Base-by-base conservation (phyloP, 2,113 vertebrate genomes). In the Calyptommatus sinebrachiatus region DNA sequence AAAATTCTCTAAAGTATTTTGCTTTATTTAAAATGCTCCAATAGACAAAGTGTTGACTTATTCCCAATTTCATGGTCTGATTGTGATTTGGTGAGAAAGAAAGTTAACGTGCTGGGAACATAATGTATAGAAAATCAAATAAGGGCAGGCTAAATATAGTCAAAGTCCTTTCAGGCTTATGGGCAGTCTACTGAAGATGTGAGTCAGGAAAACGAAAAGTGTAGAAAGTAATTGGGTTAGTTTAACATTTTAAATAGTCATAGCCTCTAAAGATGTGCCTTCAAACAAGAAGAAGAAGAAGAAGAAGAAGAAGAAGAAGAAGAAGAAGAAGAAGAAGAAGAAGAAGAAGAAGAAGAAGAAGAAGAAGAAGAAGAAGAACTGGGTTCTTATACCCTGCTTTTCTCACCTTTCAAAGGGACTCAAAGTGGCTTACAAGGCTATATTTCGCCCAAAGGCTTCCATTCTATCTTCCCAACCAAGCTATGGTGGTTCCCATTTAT, bases 11-110 rank as follows among this genome's bases (percentile, higher is more conserved):
- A 45, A 18, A 12, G 77, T 24, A 50, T 0, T 0, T 14, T 76
- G 0, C 5, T 80, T 53, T 78, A 78, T 69, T 78, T 78, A 35
- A 78, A 60, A 31, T 7, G 12, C 29, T 70, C 41, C 16, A 60
- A 7, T 5, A 57, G 26, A 9, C 5, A 3, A 10, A 5, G 2
- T 18, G 86, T 85, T 76, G 28, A 61, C 75, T 73, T 21, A 28
- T 71, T 79, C n/a, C 20, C 76, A 63, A 16, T 78, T 83, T 82
- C 14, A 7, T 57, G 24, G n/a, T 75, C 21, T 73, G n/a, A n/a
- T n/a, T n/a, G n/a, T 8, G 26, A 29, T 20, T 84, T 28, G 71
- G 24, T 61, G 20, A 69, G 5, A 67, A 57, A 48, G 7, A 48
- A 5, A 57, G 16, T 8, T 57, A 16, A n/a, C n/a, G 63, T 60